These are phyloP conservation scores for Lasaia peninsularis DNA, from an alignment of 1,140 invertebrate genomes.

Conservation along the genomic window DNA sequence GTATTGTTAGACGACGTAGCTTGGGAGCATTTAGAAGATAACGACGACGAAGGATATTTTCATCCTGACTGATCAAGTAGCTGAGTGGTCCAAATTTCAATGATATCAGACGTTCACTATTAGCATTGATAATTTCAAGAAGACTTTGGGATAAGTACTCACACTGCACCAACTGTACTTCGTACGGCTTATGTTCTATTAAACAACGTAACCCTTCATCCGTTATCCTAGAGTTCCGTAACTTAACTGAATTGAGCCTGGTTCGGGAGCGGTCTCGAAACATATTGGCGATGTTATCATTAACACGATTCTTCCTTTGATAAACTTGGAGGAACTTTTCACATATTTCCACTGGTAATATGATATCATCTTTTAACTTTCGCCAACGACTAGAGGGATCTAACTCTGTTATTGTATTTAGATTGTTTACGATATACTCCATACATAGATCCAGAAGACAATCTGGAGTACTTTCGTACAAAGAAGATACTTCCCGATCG, in stretches of 20 bases:
- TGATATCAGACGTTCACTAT: slow-evolving; percentile 71
- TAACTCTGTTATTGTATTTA: slow-evolving; percentile 46
- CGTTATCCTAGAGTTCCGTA: slow-evolving; percentile 84
- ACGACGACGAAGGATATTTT: slow-evolving; percentile 41
- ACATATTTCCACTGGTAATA: slow-evolving; percentile 63
- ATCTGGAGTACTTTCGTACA: slow-evolving; percentile 50
- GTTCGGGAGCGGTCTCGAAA: slow-evolving; percentile 83
- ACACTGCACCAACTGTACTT: slow-evolving; percentile 87
- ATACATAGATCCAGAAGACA: slow-evolving; percentile 49
- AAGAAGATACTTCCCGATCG: slow-evolving; percentile 36
- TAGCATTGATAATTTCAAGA: slow-evolving; percentile 79
- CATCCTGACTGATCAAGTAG: slow-evolving; percentile 42
- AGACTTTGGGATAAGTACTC: slow-evolving; percentile 79
- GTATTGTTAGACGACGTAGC: slow-evolving; percentile 80
- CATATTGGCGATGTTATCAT: slow-evolving; percentile 84
- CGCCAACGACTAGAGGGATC: slow-evolving; percentile 41
- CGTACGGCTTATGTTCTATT: slow-evolving; percentile 83
- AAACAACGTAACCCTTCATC: slow-evolving; percentile 83
- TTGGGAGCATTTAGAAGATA: slow-evolving; percentile 82
- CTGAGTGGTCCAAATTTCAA: slow-evolving; percentile 56
- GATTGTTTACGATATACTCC: slow-evolving; percentile 48
- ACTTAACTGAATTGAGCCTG: slow-evolving; percentile 82
- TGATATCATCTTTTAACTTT: slow-evolving; percentile 51
- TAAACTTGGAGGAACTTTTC: slow-evolving; percentile 79
- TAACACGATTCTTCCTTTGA: slow-evolving; percentile 78